Conservation (phyloP, 2,113 vertebrate genomes). For the Capreolus pygargus region DNA sequence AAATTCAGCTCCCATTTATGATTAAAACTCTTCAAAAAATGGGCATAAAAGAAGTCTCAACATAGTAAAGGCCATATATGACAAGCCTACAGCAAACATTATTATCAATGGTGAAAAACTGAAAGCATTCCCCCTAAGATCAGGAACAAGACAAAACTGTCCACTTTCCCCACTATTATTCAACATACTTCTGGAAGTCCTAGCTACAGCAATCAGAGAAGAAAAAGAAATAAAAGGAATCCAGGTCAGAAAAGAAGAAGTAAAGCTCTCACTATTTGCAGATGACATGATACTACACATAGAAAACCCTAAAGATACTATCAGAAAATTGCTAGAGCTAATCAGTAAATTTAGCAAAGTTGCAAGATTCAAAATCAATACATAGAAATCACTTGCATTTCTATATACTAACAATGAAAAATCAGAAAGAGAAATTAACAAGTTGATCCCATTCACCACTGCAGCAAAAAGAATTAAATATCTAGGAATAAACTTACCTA, state of each 20-base stretch:
- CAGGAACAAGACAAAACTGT: not conserved
- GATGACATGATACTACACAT: not conserved
- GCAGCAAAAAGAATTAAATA: not conserved
- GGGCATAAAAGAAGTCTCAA: not conserved
- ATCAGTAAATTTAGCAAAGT: not conserved
- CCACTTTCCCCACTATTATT: not conserved
- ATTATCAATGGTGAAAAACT: not conserved
- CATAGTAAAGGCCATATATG: not conserved
- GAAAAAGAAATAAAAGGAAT: not conserved
- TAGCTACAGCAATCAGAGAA: not conserved
- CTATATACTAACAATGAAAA: not conserved
- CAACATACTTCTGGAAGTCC: not conserved
- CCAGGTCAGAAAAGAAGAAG: accelerated
- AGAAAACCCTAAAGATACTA: not conserved
- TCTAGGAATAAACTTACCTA: not conserved
- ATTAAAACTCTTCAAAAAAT: not conserved
- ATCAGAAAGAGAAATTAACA: not conserved
- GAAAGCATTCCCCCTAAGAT: not conserved
- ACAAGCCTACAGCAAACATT: not conserved
- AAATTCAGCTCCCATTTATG: not conserved
- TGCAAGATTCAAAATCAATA: not conserved
- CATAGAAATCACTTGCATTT: not conserved
- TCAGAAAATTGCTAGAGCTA: not conserved
- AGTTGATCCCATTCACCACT: not conserved
- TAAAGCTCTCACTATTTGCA: not conserved